A percentile compares a stretch with the other conserved stretches of the same genome.
phyloP scores from a whole-genome alignment of 2,113 vertebrate genomes.

The Pimephales promelas region DNA sequence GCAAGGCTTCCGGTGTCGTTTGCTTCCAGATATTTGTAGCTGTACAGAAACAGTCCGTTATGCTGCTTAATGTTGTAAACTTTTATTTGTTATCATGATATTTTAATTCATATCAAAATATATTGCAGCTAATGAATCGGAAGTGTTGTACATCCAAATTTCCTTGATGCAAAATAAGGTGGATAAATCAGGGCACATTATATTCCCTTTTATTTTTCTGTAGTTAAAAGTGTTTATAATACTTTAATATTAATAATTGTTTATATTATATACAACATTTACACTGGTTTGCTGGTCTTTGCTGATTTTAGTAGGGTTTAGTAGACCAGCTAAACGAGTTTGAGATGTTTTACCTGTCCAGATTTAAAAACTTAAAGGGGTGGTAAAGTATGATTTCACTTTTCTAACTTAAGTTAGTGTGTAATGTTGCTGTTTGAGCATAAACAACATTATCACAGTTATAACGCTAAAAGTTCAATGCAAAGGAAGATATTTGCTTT shows the following conservation, averaged over 20 bases:
- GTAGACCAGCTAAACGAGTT: not conserved
- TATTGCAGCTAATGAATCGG: not conserved
- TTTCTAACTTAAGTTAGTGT: too few species aligned
- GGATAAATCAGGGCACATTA: constrained; percentile 10
- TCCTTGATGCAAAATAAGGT: not conserved
- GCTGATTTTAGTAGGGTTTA: not conserved
- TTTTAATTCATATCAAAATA: not conserved
- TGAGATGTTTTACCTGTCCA: not conserved
- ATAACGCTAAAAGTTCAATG: too few species aligned
- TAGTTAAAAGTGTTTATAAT: not conserved
- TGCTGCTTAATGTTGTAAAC: not conserved
- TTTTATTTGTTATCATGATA: not conserved
- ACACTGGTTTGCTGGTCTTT: not conserved
- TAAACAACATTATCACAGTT: too few species aligned
- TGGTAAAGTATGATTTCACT: too few species aligned
- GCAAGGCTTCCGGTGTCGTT: not conserved
- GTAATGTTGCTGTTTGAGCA: too few species aligned
- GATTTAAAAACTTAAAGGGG: not conserved
- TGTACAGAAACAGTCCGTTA: not conserved
- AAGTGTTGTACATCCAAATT: not conserved
- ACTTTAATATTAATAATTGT: not conserved
- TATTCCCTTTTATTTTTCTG: not conserved
- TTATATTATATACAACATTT: not conserved
- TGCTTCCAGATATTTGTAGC: not conserved
- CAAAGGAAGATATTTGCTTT: too few species aligned